phyloP scores from a whole-genome alignment of 1,140 invertebrate species.

The Drosophila sp. region DNA sequence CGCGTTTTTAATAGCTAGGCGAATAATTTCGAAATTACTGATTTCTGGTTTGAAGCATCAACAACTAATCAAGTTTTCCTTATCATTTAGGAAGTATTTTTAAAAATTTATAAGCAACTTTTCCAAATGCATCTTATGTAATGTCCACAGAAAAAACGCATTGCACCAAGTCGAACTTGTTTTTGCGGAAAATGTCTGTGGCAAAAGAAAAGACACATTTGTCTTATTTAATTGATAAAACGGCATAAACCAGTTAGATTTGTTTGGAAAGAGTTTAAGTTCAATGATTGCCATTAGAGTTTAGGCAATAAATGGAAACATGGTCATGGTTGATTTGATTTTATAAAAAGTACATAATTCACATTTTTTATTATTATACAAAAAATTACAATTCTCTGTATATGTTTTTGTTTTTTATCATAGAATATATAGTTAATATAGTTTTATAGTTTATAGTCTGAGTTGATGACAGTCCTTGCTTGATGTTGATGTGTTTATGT shows the following conservation, averaged over 20 bases:
- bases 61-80: conserved; percentile 30
- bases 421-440: conserved; percentile 38
- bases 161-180: conserved; percentile 46
- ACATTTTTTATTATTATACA: conserved; percentile 64
- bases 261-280: conserved; percentile 64
- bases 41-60: conserved; percentile 3
- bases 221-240: conserved; percentile 48
- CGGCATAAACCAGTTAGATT: conserved; percentile 70
- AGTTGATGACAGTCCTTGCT: conserved; percentile 38
- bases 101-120: conserved; percentile 18
- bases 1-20: background rate
- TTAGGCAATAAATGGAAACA: conserved; percentile 17
- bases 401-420: conserved; percentile 22
- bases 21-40: conserved; percentile 12
- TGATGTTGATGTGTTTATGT: conserved; percentile 60
- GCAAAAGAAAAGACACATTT: conserved; percentile 20
- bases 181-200: conserved; percentile 63
- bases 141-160: conserved; percentile 52
- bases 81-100: conserved; percentile 65
- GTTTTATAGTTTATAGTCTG: conserved; percentile 29
- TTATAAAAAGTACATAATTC: conserved; percentile 82
- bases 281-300: conserved; percentile 62
- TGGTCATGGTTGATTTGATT: conserved; percentile 55
- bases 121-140: conserved; percentile 53
- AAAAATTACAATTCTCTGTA: conserved; percentile 75